phyloP scores from a whole-genome alignment of 2,888 invertebrate genomes.

The Macroteleia sp. region DNA sequence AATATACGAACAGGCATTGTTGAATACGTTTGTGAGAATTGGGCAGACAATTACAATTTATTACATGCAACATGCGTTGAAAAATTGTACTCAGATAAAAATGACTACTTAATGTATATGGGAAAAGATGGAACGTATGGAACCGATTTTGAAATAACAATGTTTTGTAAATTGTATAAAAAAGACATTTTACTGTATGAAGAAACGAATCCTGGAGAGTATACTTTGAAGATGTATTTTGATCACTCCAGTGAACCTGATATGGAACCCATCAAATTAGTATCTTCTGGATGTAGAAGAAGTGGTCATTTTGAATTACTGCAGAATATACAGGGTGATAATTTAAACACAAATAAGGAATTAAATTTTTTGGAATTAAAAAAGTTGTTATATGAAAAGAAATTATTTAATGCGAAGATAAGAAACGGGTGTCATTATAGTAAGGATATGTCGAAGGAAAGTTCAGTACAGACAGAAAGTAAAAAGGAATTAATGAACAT shows the following conservation, averaged over 20 bases:
- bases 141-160: not conserved
- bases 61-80: not conserved
- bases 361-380: no score
- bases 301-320: conserved; percentile 4
- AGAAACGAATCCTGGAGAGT: not conserved
- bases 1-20: not conserved
- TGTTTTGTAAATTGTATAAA: not conserved
- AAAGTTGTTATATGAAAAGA: no score
- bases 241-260: not conserved
- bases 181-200: not conserved
- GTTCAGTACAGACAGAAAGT: no score
- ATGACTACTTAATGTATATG: not conserved
- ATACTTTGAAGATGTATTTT: not conserved
- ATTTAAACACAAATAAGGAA: no score
- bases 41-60: not conserved
- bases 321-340: no score
- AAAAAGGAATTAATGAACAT: no score
- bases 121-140: not conserved
- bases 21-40: not conserved
- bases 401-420: no score
- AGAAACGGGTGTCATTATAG: no score
- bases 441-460: no score
- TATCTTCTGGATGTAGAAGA: not conserved
- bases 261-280: not conserved
- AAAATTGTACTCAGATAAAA: no score